phyloP scores from a whole-genome alignment of 2,113 vertebrate genomes.

The Microtus pennsylvanicus region DNA sequence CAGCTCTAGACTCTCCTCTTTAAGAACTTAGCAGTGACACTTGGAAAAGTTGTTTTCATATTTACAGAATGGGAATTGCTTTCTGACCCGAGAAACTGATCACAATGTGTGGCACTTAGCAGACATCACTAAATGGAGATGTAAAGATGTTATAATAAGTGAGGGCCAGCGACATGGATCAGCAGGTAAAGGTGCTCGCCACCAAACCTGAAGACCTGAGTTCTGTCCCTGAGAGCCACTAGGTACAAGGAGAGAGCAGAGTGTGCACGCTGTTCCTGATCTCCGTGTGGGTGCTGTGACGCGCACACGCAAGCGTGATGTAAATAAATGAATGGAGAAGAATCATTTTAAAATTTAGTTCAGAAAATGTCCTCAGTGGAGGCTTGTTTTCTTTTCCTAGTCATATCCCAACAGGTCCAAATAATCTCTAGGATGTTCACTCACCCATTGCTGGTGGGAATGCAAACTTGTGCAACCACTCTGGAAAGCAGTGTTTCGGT shows the following conservation, averaged over 20 bases:
- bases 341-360: neutral
- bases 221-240: neutral
- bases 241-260: neutral
- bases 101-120: neutral
- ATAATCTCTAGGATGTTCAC: neutral
- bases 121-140: neutral
- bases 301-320: neutral
- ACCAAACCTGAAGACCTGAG: neutral
- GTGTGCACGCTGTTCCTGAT: no score
- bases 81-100: neutral
- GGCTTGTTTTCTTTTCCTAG: neutral
- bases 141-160: neutral
- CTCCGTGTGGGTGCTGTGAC: no score
- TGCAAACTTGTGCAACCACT: no score
- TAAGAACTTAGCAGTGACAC: neutral
- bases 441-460: no score
- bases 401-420: neutral
- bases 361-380: neutral
- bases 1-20: neutral
- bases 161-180: neutral
- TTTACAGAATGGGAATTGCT: neutral
- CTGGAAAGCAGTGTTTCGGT: no score
- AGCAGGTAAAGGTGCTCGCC: neutral
- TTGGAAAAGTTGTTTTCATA: neutral
- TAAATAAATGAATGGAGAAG: neutral